Conservation (phyloP, 2,113 vertebrate species). For the Macquaria australasica region DNA sequence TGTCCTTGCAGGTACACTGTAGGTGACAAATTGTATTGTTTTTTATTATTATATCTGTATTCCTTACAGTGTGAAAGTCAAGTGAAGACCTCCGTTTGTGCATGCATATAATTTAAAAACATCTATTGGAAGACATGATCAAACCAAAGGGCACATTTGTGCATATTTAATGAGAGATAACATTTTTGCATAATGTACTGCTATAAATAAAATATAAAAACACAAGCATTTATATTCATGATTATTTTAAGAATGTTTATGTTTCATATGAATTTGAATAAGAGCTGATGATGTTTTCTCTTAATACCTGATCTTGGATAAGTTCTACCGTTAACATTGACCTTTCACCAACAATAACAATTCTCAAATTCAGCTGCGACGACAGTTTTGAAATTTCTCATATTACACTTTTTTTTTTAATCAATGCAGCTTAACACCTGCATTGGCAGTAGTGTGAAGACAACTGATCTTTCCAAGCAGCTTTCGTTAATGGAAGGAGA, state of each 20-base stretch:
- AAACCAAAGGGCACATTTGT: slow-evolving; percentile 37
- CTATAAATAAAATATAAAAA: background rate
- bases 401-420: background rate
- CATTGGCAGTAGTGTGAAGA: slow-evolving; percentile 29
- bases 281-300: background rate
- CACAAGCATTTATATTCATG: slow-evolving; percentile 10
- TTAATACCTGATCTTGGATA: background rate
- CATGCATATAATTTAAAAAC: slow-evolving; percentile 13
- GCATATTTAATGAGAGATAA: slow-evolving; percentile 43
- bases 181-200: slow-evolving; percentile 7
- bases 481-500: slow-evolving; percentile 10
- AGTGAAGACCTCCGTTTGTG: slow-evolving; percentile 28
- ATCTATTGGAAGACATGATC: slow-evolving; percentile 30
- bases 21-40: slow-evolving; percentile 2
- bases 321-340: background rate
- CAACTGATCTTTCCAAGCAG: slow-evolving; percentile 16
- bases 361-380: slow-evolving; percentile 2
- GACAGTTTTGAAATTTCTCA: slow-evolving; percentile 32
- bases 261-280: slow-evolving; percentile 15
- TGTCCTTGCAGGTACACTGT: slow-evolving; percentile 22
- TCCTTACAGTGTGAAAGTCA: slow-evolving; percentile 58
- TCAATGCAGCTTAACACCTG: slow-evolving; percentile 34
- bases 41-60: slow-evolving; percentile 1
- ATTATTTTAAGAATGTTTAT: background rate
- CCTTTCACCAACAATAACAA: background rate